phyloP scores from a whole-genome alignment of 2,113 vertebrate species.

The Gadus macrocephalus region DNA sequence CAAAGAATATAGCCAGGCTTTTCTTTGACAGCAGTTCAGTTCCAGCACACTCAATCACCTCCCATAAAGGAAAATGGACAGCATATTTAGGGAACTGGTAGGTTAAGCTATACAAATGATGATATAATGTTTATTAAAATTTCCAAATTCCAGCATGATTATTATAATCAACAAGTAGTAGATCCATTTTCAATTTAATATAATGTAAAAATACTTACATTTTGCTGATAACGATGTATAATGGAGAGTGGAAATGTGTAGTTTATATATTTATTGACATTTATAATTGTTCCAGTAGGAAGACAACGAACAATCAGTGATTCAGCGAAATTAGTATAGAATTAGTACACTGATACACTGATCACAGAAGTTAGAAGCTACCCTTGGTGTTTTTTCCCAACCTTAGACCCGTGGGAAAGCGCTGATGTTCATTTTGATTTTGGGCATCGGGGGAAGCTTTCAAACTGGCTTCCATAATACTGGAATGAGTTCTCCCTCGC shows the following conservation, averaged over 20 bases:
- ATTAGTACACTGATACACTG: too few relatives aligned
- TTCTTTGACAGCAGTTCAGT: not conserved
- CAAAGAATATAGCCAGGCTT: not conserved
- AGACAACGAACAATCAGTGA: too few relatives aligned
- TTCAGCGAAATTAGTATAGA: too few relatives aligned
- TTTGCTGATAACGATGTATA: not conserved
- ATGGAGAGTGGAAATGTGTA: not conserved
- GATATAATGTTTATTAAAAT: not conserved
- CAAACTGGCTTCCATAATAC: conserved; percentile 64
- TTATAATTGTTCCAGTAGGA: too few relatives aligned
- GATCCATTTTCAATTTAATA: too few relatives aligned
- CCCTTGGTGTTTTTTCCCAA: not conserved
- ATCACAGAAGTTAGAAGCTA: not conserved
- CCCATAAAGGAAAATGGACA: not conserved
- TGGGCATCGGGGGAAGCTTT: conserved; percentile 70
- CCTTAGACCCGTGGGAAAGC: conserved; percentile 60
- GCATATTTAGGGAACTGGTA: not conserved
- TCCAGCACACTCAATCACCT: not conserved
- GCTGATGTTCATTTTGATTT: conserved; percentile 62
- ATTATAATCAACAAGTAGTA: not conserved
- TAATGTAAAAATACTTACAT: not conserved
- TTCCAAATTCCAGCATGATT: not conserved
- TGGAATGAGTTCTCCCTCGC: conserved; percentile 68
- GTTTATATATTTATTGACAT: not conserved
- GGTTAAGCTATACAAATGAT: not conserved